These are phyloP conservation scores for Vesta saturnalis DNA, from an alignment of 2,888 invertebrate genomes.

Conservation along the genomic window DNA sequence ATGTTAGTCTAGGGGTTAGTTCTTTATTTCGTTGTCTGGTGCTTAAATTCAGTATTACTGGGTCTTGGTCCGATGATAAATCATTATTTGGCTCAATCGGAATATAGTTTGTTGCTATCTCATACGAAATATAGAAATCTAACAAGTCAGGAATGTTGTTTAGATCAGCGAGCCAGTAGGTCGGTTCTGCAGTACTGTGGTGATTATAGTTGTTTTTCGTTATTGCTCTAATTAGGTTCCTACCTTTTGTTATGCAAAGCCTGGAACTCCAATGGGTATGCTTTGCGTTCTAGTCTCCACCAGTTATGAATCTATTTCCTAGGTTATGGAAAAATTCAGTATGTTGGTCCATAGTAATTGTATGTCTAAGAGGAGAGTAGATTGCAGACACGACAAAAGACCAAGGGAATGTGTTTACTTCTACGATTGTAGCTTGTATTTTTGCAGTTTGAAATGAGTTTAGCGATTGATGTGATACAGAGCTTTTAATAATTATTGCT, in stretches of 20 bases:
- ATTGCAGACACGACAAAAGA: background rate
- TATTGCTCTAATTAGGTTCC: background rate
- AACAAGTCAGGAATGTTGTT: no score
- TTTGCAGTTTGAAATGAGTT: no score
- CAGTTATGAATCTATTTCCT: background rate
- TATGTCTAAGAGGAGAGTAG: conserved; percentile 7
- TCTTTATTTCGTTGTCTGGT: background rate
- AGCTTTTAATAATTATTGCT: no score
- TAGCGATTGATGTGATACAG: no score
- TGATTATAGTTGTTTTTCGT: background rate
- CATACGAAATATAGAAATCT: no score
- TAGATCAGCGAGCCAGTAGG: background rate
- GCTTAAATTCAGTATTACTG: background rate
- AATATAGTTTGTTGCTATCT: background rate
- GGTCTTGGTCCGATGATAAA: background rate
- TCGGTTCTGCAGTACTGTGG: background rate
- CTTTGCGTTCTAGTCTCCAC: background rate
- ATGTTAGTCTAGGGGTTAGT: no score
- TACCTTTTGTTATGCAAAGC: background rate
- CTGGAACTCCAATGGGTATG: background rate
- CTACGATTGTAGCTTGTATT: background rate
- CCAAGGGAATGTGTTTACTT: background rate
- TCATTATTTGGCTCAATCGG: no score
- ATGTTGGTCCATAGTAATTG: background rate
- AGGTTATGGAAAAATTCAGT: background rate